Evolutionary conservation across 2,888 invertebrate genomes (phyloP).

Genomic region (Habrosyne pyritoides): DNA sequence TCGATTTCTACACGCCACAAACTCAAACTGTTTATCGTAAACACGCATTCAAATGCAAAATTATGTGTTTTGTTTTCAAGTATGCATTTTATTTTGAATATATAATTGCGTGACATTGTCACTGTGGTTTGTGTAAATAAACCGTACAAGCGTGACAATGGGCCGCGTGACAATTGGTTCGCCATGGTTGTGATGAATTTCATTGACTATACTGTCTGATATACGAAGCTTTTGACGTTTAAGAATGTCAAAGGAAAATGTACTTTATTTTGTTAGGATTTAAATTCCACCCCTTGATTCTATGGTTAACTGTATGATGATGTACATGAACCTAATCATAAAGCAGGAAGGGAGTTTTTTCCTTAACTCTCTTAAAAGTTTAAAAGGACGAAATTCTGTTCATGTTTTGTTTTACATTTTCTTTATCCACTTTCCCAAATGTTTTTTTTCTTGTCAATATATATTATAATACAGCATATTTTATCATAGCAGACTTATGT

Average conservation of each 20-base stretch:
- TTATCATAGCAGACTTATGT: not conserved
- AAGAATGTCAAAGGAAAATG: no score
- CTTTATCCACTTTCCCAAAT: no score
- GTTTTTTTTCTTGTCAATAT: no score
- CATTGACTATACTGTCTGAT: not conserved
- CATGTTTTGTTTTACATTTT: no score
- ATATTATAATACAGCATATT: not conserved
- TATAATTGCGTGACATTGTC: conserved; percentile 73
- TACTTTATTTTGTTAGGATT: no score
- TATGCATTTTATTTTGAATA: conserved; percentile 55
- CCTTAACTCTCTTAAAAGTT: no score
- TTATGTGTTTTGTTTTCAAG: conserved; percentile 31
- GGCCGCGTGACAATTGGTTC: conserved; percentile 52
- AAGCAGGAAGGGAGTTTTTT: no score
- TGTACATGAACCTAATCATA: no score
- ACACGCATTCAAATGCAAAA: conserved; percentile 57
- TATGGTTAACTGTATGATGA: no score
- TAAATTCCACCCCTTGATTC: no score
- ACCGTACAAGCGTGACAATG: conserved; percentile 38
- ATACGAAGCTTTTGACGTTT: not conserved
- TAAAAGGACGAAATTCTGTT: no score
- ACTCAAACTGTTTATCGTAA: conserved; percentile 42
- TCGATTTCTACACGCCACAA: conserved; percentile 28
- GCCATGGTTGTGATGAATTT: conserved; percentile 23
- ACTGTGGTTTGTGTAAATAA: conserved; percentile 46